Evolutionary conservation across 2,113 vertebrate species (phyloP), one percentile per base, ranked within the genome.

Genomic region (Gymnorhina tibicen): DNA sequence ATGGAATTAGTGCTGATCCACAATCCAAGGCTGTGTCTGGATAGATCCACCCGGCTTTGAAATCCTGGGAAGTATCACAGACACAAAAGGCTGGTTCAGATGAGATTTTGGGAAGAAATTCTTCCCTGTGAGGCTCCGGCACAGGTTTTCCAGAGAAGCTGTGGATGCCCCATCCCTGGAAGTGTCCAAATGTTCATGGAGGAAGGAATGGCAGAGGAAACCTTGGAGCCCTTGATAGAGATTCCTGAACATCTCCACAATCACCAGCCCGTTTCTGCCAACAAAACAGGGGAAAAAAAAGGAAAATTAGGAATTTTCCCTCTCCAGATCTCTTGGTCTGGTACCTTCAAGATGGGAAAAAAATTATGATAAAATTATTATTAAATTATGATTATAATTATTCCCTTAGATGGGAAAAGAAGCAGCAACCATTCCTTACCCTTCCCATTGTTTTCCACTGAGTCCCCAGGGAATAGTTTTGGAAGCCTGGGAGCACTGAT

Each of bases 401-500:
- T 68, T 47, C 35, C 18, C 35, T 64, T 21, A n/a, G n/a, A 35
- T 21, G 49, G 58, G 55, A 66, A 69, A 89, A 85, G 19, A 23
- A 84, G 41, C 0, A 84, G 46, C 27, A 60, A 88, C 49, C 67
- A 42, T 81, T 93, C 41, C 50, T 85, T 69, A n/a, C 6, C 7
- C 33, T 60, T 68, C 75, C 32, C 46, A 53, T 81, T 84, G 59
- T 56, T 89, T 81, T 35, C 47, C 52, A 35, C 49, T 76, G 60
- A 55, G 58, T 42, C 66, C 60, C 44, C 42, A 75, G 44, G 66
- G 72, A 85, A 70, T 75, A 74, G 82, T 95, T 95, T 87, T 84
- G 81, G 82, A 82, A 91, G 50, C 26, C 42, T 74, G 46, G 63
- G 49, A 56, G 50, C 46, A 37, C 18, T 37, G 68, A 53, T 59